Evolutionary conservation across 2,888 invertebrate genomes (phyloP).

Genomic region (Cryptus armator): DNA sequence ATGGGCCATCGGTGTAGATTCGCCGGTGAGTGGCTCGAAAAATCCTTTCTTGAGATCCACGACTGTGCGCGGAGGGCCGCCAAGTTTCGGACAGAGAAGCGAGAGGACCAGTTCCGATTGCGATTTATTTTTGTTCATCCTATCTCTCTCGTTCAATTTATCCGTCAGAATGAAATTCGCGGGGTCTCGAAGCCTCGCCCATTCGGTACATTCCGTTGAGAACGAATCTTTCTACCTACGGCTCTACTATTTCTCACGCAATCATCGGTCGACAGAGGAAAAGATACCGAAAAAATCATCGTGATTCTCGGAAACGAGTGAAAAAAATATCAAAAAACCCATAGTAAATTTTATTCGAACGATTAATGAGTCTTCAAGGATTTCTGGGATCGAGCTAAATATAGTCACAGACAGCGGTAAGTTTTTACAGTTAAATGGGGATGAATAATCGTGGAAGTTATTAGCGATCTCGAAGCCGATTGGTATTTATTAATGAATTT

Average conservation of each 20-base stretch:
- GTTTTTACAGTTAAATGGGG: slow-evolving; percentile 26
- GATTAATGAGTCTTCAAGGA: slow-evolving; percentile 58
- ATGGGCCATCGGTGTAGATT: background rate
- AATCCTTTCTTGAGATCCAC: slow-evolving; percentile 50
- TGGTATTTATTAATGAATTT: slow-evolving; percentile 24
- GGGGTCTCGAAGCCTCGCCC: slow-evolving; percentile 48
- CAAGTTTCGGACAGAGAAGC: slow-evolving; percentile 76
- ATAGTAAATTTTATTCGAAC: slow-evolving; percentile 39
- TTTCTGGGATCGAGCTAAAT: slow-evolving; percentile 44
- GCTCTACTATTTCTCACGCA: slow-evolving; percentile 45
- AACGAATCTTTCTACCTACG: slow-evolving; percentile 43
- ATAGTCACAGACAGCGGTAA: slow-evolving; percentile 53
- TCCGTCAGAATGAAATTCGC: slow-evolving; percentile 40
- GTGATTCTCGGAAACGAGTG: slow-evolving; percentile 54
- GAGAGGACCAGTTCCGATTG: slow-evolving; percentile 76
- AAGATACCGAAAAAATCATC: slow-evolving; percentile 51
- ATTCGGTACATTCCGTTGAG: slow-evolving; percentile 46
- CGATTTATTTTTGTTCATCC: slow-evolving; percentile 51
- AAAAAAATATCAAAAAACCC: slow-evolving; percentile 15
- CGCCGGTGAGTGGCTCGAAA: slow-evolving; percentile 4
- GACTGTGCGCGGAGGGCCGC: slow-evolving; percentile 67
- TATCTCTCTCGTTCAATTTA: slow-evolving; percentile 58
- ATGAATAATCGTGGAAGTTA: slow-evolving; percentile 31
- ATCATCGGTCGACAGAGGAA: slow-evolving; percentile 15
- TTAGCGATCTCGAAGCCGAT: slow-evolving; percentile 15